phyloP scores from a whole-genome alignment of 1,140 invertebrate genomes.

The Tetranychus urticae region DNA sequence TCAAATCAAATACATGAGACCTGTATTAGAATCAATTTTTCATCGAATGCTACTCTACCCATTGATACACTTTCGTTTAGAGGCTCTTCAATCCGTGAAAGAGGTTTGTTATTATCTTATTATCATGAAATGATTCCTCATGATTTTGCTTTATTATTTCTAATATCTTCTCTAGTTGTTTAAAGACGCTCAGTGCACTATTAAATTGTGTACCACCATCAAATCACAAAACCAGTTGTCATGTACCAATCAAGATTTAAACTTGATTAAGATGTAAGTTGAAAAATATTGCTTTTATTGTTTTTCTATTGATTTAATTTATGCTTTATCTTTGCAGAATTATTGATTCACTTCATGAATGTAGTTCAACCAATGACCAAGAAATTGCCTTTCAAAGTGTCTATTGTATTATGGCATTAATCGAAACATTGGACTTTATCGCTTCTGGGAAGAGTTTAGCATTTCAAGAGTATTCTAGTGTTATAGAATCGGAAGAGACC shows the following conservation, averaged over 20 bases:
- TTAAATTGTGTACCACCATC: too few species aligned
- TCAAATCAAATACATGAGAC: constrained; percentile 49
- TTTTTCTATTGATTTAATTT: not conserved
- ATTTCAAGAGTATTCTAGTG: constrained; percentile 21
- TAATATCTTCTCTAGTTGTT: not conserved
- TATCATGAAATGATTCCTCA: not conserved
- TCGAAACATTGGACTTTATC: constrained; percentile 54
- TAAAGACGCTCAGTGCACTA: too few species aligned
- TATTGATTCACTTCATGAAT: constrained; percentile 74
- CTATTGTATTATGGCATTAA: constrained; percentile 52
- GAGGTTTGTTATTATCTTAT: constrained; percentile 25
- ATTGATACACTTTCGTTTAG: constrained; percentile 50
- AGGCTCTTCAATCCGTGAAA: constrained; percentile 52
- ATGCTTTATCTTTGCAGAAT: constrained; percentile 29
- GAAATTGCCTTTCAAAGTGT: constrained; percentile 49
- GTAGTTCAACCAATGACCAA: constrained; percentile 37
- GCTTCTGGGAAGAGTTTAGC: constrained; percentile 24
- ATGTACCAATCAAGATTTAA: not conserved
- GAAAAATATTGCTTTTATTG: not conserved
- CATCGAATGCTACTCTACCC: constrained; percentile 72
- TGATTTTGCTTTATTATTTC: not conserved
- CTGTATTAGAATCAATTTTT: constrained; percentile 69
- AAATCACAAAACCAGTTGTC: too few species aligned
- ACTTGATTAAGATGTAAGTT: not conserved
- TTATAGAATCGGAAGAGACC: not conserved